A percentile compares a stretch with the other conserved stretches of the same genome.
Evolutionary conservation across 2,797 vertebrate species (phyloP).

Genomic region (Florisuga fusca): DNA sequence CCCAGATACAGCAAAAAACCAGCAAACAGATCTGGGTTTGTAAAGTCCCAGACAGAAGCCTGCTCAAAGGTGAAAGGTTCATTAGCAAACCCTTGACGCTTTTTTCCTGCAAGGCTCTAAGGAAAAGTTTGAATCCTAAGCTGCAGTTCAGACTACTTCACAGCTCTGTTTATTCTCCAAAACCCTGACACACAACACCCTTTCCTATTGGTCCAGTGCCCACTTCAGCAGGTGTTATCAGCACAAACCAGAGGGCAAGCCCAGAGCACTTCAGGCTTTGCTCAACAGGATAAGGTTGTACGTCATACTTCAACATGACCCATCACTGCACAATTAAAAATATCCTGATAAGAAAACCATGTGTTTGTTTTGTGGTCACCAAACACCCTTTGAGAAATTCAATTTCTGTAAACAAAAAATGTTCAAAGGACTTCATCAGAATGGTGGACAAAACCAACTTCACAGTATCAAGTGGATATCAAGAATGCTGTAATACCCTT

Average conservation of each 20-base stretch:
- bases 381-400: background rate
- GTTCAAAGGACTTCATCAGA: background rate
- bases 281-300: constrained; percentile 38
- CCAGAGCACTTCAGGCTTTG: background rate
- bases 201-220: constrained; percentile 47
- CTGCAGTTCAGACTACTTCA: background rate
- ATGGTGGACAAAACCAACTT: background rate
- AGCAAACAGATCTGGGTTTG: background rate
- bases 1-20: background rate
- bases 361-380: background rate
- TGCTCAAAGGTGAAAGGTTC: background rate
- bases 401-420: background rate
- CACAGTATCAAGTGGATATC: background rate
- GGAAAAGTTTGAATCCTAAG: background rate
- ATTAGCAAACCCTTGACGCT: background rate
- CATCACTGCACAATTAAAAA: background rate
- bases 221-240: constrained; percentile 61
- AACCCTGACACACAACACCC: constrained; percentile 21
- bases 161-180: constrained; percentile 27
- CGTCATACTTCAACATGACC: background rate
- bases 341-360: background rate
- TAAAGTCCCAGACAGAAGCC: background rate
- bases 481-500: background rate
- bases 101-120: background rate
- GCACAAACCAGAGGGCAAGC: constrained; percentile 42